Evolutionary conservation across 2,888 invertebrate genomes (phyloP).

Genomic region (Dryadula phaetusa): DNA sequence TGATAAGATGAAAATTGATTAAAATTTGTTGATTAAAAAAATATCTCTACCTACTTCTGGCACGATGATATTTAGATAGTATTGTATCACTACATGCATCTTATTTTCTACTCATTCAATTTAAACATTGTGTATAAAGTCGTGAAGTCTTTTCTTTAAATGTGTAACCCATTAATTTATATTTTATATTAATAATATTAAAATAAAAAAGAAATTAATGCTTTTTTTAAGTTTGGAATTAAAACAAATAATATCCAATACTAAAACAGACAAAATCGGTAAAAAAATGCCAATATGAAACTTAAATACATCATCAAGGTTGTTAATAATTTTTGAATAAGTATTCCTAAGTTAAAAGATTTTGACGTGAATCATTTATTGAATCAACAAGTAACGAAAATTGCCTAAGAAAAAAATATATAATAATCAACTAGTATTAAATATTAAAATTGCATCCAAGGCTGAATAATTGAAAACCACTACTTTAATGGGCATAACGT

Average conservation of each 20-base stretch:
- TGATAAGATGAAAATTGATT: neutral
- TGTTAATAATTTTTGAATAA: conserved; percentile 8
- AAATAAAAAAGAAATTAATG: neutral
- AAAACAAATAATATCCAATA: too few species aligned
- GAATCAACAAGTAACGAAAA: neutral
- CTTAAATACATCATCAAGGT: too few species aligned
- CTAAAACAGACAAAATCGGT: too few species aligned
- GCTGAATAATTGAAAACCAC: conserved; percentile 63
- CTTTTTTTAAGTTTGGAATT: too few species aligned
- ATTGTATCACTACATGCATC: too few species aligned
- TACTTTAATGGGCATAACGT: conserved; percentile 41
- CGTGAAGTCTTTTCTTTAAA: too few species aligned
- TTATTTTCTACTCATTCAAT: too few species aligned
- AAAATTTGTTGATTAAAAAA: neutral
- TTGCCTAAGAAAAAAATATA: neutral
- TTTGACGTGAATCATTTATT: neutral
- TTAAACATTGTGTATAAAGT: too few species aligned
- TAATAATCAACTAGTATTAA: conserved; percentile 45
- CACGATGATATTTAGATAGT: too few species aligned
- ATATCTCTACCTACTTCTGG: too few species aligned
- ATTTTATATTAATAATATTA: neutral
- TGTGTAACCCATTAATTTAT: too few species aligned
- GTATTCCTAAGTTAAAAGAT: neutral
- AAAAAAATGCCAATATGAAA: too few species aligned
- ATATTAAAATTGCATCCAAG: conserved; percentile 52